A percentile compares a stretch with the other conserved stretches of the same genome.
Conservation (phyloP, 2,113 vertebrate genomes). For the Cyanoramphus novaezelandiae region DNA sequence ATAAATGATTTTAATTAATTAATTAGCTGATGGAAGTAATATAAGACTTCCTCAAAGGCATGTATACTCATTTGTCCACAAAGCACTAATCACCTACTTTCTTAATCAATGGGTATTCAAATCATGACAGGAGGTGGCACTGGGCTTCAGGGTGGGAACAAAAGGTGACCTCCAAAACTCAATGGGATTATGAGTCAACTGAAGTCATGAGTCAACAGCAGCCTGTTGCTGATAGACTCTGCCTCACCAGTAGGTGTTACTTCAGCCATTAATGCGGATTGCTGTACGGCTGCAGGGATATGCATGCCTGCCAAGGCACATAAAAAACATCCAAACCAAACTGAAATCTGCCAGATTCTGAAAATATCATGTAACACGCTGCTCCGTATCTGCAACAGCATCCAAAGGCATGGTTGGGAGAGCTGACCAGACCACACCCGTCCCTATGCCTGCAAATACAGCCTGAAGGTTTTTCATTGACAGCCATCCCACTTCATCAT, state of each 20-base stretch:
- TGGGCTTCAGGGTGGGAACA: background rate
- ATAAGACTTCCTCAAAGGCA: background rate
- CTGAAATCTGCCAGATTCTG: conserved; percentile 71
- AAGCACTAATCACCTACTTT: background rate
- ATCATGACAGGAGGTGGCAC: background rate
- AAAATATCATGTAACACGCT: conserved; percentile 63
- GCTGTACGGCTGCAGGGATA: conserved; percentile 34
- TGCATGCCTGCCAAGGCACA: conserved; percentile 73
- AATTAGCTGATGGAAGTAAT: background rate
- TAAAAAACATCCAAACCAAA: conserved; percentile 78
- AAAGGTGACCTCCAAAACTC: background rate
- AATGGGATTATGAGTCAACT: conserved; percentile 6
- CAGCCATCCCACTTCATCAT: conserved; percentile 42
- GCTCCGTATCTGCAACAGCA: conserved; percentile 40
- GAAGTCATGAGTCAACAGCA: conserved; percentile 51
- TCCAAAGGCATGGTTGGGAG: conserved; percentile 58
- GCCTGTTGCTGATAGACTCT: conserved; percentile 43
- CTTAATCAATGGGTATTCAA: background rate
- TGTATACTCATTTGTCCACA: background rate
- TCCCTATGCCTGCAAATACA: background rate
- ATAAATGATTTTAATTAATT: background rate
- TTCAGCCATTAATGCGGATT: conserved; percentile 67
- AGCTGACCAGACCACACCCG: conserved; percentile 41
- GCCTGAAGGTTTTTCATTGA: conserved; percentile 51
- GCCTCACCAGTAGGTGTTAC: conserved; percentile 74